These are phyloP conservation scores for Balearica regulorum DNA, from an alignment of 2,797 vertebrate species.

Conservation along the genomic window DNA sequence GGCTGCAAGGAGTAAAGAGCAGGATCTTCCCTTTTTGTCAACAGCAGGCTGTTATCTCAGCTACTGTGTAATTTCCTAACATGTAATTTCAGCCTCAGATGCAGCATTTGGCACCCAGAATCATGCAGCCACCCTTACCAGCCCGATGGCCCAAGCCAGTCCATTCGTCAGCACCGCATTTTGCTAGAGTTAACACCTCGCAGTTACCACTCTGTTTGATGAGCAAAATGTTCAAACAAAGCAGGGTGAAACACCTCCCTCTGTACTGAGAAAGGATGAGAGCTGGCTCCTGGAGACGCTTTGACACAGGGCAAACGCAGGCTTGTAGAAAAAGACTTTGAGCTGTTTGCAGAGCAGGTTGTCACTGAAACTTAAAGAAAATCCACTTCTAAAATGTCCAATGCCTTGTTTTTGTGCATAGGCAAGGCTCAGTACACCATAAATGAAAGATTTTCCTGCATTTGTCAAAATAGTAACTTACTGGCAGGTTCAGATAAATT, in stretches of 20 bases:
- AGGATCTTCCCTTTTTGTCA: background rate
- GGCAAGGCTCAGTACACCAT: background rate
- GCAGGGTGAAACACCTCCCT: background rate
- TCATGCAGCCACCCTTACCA: background rate
- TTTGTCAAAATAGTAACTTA: background rate
- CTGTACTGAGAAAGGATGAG: background rate
- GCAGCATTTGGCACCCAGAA: background rate
- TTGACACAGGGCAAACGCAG: background rate
- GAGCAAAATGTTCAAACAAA: background rate
- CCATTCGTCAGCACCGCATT: accelerated
- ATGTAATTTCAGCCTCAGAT: slow-evolving; percentile 30
- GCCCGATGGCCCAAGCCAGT: background rate
- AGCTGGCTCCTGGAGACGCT: background rate
- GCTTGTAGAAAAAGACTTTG: background rate
- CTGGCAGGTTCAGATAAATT: background rate
- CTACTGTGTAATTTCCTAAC: slow-evolving; percentile 21
- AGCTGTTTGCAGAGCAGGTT: background rate
- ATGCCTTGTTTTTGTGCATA: accelerated
- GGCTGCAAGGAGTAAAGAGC: background rate
- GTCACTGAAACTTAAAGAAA: background rate
- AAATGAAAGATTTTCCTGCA: background rate
- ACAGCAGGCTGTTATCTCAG: background rate
- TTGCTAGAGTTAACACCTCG: accelerated
- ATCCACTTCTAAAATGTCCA: background rate
- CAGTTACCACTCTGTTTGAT: background rate